Evolutionary conservation across 2,888 invertebrate genomes (phyloP).

Genomic region (Eupeodes luniger): DNA sequence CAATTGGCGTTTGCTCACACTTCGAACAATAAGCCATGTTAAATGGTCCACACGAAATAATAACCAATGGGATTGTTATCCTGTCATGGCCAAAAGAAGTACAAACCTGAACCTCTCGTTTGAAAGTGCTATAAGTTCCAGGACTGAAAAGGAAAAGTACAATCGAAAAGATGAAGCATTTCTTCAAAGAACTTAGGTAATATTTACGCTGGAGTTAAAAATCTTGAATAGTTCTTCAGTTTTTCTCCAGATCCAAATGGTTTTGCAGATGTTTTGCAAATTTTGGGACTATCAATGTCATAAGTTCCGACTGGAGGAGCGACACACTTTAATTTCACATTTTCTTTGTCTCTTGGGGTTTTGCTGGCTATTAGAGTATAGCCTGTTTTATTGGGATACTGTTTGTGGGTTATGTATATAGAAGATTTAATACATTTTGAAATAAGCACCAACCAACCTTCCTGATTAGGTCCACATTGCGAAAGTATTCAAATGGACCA

Average conservation of each 20-base stretch:
- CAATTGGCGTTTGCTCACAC: slow-evolving; percentile 81
- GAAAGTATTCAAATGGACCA: slow-evolving; percentile 79
- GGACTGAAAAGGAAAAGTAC: slow-evolving; percentile 64
- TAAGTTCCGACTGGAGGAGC: slow-evolving; percentile 81
- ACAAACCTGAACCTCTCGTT: slow-evolving; percentile 77
- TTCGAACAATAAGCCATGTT: slow-evolving; percentile 79
- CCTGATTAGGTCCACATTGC: slow-evolving; percentile 76
- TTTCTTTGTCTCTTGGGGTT: slow-evolving; percentile 77
- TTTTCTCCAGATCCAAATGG: slow-evolving; percentile 79
- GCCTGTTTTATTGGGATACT: slow-evolving; percentile 81
- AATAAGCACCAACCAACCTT: slow-evolving; percentile 77
- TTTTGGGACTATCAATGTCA: slow-evolving; percentile 72
- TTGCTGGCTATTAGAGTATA: slow-evolving; percentile 81
- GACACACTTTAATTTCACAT: background rate
- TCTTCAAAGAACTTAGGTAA: background rate
- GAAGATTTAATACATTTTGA: background rate
- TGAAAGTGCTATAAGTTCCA: slow-evolving; percentile 73
- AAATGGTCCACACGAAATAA: slow-evolving; percentile 79
- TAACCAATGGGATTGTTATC: slow-evolving; percentile 80
- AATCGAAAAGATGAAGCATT: background rate
- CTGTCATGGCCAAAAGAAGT: slow-evolving; percentile 80
- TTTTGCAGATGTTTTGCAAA: slow-evolving; percentile 70
- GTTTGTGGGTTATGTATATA: background rate
- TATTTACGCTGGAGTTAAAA: slow-evolving; percentile 78
- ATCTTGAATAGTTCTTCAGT: slow-evolving; percentile 38